Evolutionary conservation across 2,888 invertebrate species (phyloP).

Genomic region (Teleiodes luculella): DNA sequence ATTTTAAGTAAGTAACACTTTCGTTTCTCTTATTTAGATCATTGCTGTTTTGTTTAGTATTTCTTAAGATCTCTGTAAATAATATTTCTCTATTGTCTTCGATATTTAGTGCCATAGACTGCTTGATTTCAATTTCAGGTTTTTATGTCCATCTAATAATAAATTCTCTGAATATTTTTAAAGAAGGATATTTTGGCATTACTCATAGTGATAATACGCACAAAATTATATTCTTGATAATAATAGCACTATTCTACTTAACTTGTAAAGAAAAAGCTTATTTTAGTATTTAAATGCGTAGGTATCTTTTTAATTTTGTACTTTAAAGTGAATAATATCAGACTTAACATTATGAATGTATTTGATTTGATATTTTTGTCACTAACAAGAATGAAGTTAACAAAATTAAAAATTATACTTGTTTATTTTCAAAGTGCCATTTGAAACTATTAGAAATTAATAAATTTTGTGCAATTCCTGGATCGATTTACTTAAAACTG

Average conservation of each 20-base stretch:
- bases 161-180: too few species aligned
- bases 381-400: too few species aligned
- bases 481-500: conserved; percentile 54
- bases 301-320: too few species aligned
- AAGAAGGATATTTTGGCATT: neutral
- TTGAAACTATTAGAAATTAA: conserved; percentile 18
- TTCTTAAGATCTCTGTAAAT: conserved; percentile 48
- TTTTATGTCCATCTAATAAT: neutral
- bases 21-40: neutral
- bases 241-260: neutral
- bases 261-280: neutral
- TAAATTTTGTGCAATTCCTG: conserved; percentile 56
- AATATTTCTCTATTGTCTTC: conserved; percentile 48
- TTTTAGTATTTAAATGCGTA: too few species aligned
- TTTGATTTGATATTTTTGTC: neutral
- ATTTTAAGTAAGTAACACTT: neutral
- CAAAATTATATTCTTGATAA: neutral
- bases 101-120: conserved; percentile 67
- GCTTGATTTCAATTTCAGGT: neutral
- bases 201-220: neutral
- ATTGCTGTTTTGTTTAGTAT: neutral
- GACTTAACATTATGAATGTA: neutral
- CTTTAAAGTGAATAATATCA: neutral
- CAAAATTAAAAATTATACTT: conserved; percentile 44
- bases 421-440: conserved; percentile 69